Base-by-base conservation (phyloP, 2,888 invertebrate genomes). In the Oxytorus armatus region DNA sequence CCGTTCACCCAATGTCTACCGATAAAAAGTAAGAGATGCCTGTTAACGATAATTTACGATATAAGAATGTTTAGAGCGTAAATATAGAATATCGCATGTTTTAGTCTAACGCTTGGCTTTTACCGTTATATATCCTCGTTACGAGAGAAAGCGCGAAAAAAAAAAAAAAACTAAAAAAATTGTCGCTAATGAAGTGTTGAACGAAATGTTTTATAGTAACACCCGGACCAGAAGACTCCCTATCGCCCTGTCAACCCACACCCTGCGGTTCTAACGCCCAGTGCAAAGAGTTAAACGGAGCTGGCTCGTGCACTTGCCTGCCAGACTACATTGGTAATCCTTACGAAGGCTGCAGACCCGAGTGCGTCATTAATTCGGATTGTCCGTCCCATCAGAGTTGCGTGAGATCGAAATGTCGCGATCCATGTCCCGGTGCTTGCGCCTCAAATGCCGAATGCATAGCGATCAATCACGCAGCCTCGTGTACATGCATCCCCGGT, bases 301-400 rank as follows among this genome's bases (percentile, higher is more conserved):
- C 90, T 73, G 93, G 94, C 16, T 93, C 94, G 44, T 95, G 95
- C 84, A 92, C 92, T 11, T 95, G 95, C 84, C 85, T 93, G 51
- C 92, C 93, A 3, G 94, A 94, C 70, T 95, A 94, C 87, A 92
- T 94, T 65, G 95, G 95, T 76, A 94, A 94, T 86, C 95, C 96
- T 21, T 94, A 94, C 79, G 94, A 95, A 88, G 92, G 92, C 85
- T 97, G 96, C 90, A 93, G 96, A 86, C 96, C 96, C 0, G 96
- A 96, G 92, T 96, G 96, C 89, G 94, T 95, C n/a, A 93, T 95
- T 3, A 95, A 96, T 89, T 95, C 96, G 5, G 96, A 96, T 92
- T 97, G 97, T 90, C 92, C 95, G n/a, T 93, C 93, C 65, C 94
- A 95, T 84, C 94, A 94, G 89, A 95, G 96, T 83, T 96, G 96